These are phyloP conservation scores for Asbolus verrucosus DNA, from an alignment of 1,140 invertebrate genomes.

Conservation along the genomic window DNA sequence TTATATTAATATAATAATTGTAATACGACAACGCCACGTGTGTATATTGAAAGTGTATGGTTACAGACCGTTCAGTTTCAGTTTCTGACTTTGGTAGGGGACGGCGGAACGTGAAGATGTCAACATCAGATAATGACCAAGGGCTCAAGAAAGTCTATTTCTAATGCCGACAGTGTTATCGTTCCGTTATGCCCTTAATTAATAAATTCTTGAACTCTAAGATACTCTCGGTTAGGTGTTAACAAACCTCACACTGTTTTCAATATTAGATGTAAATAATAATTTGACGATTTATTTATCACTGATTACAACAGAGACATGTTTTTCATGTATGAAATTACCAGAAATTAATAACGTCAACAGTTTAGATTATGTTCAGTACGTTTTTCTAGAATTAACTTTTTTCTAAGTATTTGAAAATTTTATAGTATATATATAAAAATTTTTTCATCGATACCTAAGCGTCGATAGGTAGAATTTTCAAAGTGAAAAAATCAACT, in stretches of 20 bases:
- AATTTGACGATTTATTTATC: no score
- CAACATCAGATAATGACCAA: constrained; percentile 46
- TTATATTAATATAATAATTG: constrained; percentile 26
- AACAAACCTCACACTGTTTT: no score
- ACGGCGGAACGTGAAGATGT: constrained; percentile 38
- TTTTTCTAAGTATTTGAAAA: background rate
- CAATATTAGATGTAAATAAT: no score
- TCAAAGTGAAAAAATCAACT: background rate
- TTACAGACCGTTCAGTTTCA: constrained; percentile 23
- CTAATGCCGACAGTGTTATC: constrained; percentile 42
- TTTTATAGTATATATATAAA: background rate
- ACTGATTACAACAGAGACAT: no score
- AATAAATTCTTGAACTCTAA: background rate
- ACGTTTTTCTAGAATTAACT: constrained; percentile 17
- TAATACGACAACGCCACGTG: constrained; percentile 25
- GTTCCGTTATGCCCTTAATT: constrained; percentile 34
- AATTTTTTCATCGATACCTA: constrained; percentile 9
- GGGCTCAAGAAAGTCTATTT: constrained; percentile 51
- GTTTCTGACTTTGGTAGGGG: constrained; percentile 40
- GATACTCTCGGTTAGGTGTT: no score
- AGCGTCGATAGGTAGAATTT: constrained; percentile 1
- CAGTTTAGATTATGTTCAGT: no score
- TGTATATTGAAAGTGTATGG: constrained; percentile 39
- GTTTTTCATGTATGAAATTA: no score
- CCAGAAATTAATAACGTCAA: no score